Base-by-base conservation (phyloP, 2,888 invertebrate genomes). In the Tricholauxania praeusta region DNA sequence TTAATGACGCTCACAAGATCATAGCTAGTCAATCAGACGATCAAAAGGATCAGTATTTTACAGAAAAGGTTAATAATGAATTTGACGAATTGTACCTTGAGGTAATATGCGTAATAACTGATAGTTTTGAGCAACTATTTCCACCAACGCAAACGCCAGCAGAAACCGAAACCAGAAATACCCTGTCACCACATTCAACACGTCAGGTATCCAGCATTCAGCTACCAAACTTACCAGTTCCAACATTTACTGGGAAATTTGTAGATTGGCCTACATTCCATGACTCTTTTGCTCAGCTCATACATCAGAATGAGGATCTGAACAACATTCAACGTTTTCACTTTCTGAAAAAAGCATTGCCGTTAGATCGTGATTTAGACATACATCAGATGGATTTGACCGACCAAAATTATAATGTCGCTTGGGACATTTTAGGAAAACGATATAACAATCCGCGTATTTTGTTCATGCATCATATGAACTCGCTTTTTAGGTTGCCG, bases 181-280 rank as follows among this genome's bases (percentile, higher is more conserved):
- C 17, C 3, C 3, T 3, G 22, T 22, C 17, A 39, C 6, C 28
- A 15, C 7, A 19, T 19, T 12, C 5, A 17, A n/a, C 19, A 12
- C 48, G 32, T 17, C 15, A 52, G 1, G 5, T 12, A 52, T 52
- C 52, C n/a, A 12, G 59, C 8, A 15, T 68, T 15, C 8, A 72
- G 7, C 39, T 68, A 14, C 74, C 74, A 17, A 28, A 52, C 6
- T 32, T 74, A n/a, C 65, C 69, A 19, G 65, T 73, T 7, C 73
- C 68, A 12, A 15, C 51, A 12, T 73, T 75, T 52, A 71, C 64
- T 14, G 75, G 71, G 3, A 73, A 67, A 47, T 71, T 73, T 51
- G 73, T 64, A 19, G 72, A 72, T 17, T 72, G 72, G 72, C 64
- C 66, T 32, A 22, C 59, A 8, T 74, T 74, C 22, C 64, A 71